phyloP scores from a whole-genome alignment of 2,888 invertebrate species.

The Lasioglossum malachurum region DNA sequence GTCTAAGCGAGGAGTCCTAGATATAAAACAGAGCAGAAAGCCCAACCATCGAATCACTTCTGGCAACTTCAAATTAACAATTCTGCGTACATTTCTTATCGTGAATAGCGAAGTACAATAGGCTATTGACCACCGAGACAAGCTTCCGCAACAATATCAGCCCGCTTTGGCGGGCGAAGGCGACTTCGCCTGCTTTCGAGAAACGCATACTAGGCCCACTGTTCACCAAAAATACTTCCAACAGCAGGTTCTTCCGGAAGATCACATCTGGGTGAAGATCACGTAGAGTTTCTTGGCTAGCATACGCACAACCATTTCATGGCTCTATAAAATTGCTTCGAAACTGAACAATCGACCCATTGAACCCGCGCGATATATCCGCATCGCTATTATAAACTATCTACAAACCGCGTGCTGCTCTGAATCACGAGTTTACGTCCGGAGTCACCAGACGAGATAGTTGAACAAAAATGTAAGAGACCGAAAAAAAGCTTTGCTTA shows the following conservation, averaged over 20 bases:
- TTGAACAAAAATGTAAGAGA: not conserved
- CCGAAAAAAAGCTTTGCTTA: not conserved
- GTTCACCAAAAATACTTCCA: not conserved
- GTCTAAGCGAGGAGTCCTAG: not conserved
- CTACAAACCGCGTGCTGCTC: not conserved
- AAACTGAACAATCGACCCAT: not conserved
- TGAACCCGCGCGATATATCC: not conserved
- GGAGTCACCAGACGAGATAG: not conserved
- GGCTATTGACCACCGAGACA: not conserved
- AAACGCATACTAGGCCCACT: not conserved
- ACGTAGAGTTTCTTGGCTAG: slow-evolving; percentile 22
- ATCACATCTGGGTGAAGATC: slow-evolving; percentile 5
- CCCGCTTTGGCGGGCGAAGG: slow-evolving; percentile 36
- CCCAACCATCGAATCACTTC: not conserved
- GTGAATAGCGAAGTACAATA: not conserved
- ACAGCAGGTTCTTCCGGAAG: slow-evolving; percentile 7
- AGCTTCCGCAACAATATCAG: slow-evolving; percentile 4
- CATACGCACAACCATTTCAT: slow-evolving; percentile 37
- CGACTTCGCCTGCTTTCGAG: slow-evolving; percentile 34
- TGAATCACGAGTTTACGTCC: not conserved
- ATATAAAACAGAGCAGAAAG: not conserved
- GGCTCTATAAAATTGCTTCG: not conserved
- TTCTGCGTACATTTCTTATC: not conserved
- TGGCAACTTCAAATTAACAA: not conserved
- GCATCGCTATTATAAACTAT: not conserved